These are phyloP conservation scores for Psittacula echo DNA, from an alignment of 2,797 vertebrate species.

Conservation along the genomic window DNA sequence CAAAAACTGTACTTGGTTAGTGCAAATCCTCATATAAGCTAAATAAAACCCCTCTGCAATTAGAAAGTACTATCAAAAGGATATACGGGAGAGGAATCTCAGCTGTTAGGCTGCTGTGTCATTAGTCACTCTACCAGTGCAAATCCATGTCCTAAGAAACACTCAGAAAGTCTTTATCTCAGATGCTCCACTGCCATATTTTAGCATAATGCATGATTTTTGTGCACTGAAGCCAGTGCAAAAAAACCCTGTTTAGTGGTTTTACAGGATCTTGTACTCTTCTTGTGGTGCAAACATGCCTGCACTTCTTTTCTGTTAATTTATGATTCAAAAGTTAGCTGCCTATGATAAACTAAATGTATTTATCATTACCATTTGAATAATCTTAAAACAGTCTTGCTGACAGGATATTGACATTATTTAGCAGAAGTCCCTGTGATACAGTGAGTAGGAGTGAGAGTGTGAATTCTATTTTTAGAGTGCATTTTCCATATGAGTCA, in stretches of 20 bases:
- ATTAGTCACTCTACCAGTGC: neutral
- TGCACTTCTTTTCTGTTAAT: neutral
- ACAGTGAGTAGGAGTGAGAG: neutral
- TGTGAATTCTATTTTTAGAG: neutral
- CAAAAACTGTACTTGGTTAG: neutral
- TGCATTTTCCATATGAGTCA: neutral
- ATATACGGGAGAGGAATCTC: neutral
- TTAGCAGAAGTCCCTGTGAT: neutral
- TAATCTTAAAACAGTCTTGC: neutral
- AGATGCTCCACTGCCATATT: neutral
- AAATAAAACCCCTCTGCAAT: neutral
- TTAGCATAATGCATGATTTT: neutral
- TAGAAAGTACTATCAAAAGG: neutral
- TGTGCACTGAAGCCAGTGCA: fast-evolving
- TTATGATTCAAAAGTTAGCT: neutral
- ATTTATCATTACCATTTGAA: neutral
- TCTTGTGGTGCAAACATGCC: fast-evolving
- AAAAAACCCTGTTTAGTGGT: neutral
- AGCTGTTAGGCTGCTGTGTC: neutral
- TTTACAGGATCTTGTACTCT: neutral
- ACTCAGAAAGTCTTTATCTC: neutral
- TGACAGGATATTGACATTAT: neutral
- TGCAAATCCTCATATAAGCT: neutral
- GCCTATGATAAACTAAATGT: neutral
- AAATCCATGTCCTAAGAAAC: neutral